Base-by-base conservation (phyloP, 2,113 vertebrate species). In the Pangasianodon gigas region DNA sequence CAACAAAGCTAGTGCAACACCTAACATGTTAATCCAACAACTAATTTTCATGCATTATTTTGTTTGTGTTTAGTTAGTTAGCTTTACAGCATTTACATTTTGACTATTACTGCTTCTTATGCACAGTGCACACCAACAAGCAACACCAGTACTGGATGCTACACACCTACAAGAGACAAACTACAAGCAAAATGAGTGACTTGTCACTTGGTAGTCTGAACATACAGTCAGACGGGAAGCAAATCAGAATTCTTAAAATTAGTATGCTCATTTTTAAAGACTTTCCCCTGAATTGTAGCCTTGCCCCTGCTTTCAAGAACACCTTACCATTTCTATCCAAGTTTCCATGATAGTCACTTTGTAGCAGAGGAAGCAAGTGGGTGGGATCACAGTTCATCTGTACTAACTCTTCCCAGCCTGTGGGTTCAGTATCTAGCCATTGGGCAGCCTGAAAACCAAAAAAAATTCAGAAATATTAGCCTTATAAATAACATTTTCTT, bases 321-420 rank as follows among this genome's bases (percentile, higher is more conserved):
- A 9, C 29, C 54, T 71, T 92, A 96, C 95, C 95, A 75, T 89
- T 94, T 89, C 94, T 94, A 5, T 94, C 95, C 88, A 96, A 48
- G 62, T 93, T 95, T 48, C 94, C 95, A 6, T 94, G 94, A 74
- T 94, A 94, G 91, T 95, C 95, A 89, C 90, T 94, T 89, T 96
- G 95, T 67, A 96, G 94, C 65, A 96, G 94, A 90, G 94, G 94
- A 81, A 95, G 95, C 10, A 96, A 90, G 21, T 94, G 94, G 81
- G 93, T 92, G 8, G 93, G 89, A 87, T 90, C 75, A 79, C 89
- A 90, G 9, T 82, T 67, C 9, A 79, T 41, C 74, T 86, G 44
- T 67, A 69, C 14, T 26, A 89, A 44, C 69, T 81, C 74, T 16
- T 86, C 89, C 89, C 84, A 86, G 6, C 10, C 48, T 67, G 32